Percentiles rank a stretch among this genome's conserved stretches.
These are phyloP conservation scores for Salticus scenicus DNA, from an alignment of 2,888 invertebrate species.

Conservation along the genomic window DNA sequence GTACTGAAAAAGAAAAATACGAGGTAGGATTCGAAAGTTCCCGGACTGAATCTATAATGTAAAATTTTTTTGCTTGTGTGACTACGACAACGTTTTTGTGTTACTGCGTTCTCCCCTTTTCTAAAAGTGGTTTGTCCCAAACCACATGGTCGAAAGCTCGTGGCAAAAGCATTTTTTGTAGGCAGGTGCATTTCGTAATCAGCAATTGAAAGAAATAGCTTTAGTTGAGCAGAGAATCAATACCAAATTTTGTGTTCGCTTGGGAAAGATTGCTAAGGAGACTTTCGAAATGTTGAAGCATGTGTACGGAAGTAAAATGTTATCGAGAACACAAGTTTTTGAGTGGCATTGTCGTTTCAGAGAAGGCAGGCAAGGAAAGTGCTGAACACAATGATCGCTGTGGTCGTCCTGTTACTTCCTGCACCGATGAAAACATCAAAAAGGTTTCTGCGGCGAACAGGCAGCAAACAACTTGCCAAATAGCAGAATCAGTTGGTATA, in stretches of 20 bases:
- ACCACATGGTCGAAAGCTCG: not conserved
- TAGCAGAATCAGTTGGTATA: too few relatives aligned
- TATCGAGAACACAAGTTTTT: not conserved
- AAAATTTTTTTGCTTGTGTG: not conserved
- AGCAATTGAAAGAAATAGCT: not conserved
- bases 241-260: too few relatives aligned
- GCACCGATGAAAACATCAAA: too few relatives aligned
- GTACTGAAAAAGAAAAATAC: too few relatives aligned
- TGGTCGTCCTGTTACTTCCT: too few relatives aligned
- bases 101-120: not conserved
- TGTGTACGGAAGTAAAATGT: not conserved
- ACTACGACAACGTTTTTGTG: not conserved
- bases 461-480: not conserved
- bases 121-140: not conserved
- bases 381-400: not conserved
- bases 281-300: too few relatives aligned
- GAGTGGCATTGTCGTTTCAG: too few relatives aligned
- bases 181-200: too few relatives aligned
- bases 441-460: not conserved
- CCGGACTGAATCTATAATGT: not conserved
- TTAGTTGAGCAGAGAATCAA: too few relatives aligned
- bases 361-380: slow-evolving; percentile 14
- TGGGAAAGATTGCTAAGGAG: too few relatives aligned
- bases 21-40: not conserved
- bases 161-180: not conserved